phyloP scores from a whole-genome alignment of 2,888 invertebrate species.

The Trachelus tabidus region DNA sequence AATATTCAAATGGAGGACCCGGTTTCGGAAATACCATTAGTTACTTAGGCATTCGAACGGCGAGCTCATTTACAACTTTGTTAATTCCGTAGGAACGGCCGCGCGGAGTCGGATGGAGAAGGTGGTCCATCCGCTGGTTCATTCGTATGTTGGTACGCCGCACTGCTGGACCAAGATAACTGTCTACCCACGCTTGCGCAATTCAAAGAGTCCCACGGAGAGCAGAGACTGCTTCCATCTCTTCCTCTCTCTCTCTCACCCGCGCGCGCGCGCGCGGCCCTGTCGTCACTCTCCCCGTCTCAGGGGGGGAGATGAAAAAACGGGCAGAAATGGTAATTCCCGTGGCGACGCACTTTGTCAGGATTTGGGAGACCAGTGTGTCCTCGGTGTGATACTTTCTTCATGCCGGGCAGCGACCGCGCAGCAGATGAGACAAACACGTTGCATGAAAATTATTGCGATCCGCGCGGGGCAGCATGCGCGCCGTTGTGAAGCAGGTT shows the following conservation, averaged over 20 bases:
- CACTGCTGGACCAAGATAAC: not conserved
- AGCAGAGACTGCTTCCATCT: not conserved
- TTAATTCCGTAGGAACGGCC: constrained; percentile 41
- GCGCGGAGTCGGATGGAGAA: not conserved
- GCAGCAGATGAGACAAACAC: constrained; percentile 1
- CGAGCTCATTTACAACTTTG: constrained; percentile 44
- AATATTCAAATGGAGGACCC: constrained; percentile 44
- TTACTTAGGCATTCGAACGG: constrained; percentile 32
- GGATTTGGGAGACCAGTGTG: constrained; percentile 5
- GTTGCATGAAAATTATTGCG: not conserved
- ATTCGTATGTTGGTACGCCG: not conserved
- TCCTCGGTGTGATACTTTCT: constrained; percentile 4
- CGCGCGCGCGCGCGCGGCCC: not conserved
- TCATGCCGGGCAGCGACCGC: constrained; percentile 2
- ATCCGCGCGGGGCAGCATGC: not conserved
- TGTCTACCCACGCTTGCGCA: constrained; percentile 10
- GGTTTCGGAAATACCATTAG: constrained; percentile 40
- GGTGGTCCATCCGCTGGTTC: not conserved
- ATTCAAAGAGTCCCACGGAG: not conserved
- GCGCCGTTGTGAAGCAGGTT: not conserved
- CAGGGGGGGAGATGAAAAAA: not conserved
- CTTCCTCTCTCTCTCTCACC: not conserved
- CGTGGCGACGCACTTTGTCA: constrained; percentile 5
- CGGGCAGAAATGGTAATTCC: constrained; percentile 10
- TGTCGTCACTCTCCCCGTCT: not conserved